Conservation (phyloP, 2,888 invertebrate species). For the Stomorhina lunata region DNA sequence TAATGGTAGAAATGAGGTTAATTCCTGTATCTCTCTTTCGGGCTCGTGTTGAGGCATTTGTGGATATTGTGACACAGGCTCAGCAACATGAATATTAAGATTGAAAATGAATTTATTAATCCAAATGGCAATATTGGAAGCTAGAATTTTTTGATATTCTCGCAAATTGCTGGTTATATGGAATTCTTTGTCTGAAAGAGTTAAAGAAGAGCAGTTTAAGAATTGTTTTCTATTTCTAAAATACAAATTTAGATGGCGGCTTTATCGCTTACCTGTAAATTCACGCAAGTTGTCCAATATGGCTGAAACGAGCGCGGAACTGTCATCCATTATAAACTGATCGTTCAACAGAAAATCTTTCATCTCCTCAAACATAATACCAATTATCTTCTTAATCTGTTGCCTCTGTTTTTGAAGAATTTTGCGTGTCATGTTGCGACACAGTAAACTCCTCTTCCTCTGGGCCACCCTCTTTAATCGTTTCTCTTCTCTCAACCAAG, state of each 20-base stretch:
- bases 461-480: constrained; percentile 71
- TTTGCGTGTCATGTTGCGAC: constrained; percentile 70
- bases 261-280: constrained; percentile 72
- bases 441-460: constrained; percentile 68
- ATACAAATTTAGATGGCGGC: too few relatives aligned
- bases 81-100: constrained; percentile 73
- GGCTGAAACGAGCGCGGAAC: constrained; percentile 71
- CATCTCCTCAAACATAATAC: constrained; percentile 76
- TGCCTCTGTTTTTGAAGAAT: constrained; percentile 71
- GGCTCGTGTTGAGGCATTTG: constrained; percentile 2
- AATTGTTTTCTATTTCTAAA: not conserved
- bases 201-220: not conserved
- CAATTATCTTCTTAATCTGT: constrained; percentile 74
- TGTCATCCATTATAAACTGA: constrained; percentile 74
- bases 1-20: constrained; percentile 73
- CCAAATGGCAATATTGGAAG: constrained; percentile 77
- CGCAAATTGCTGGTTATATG: constrained; percentile 73
- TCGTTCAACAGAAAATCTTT: constrained; percentile 76
- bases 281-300: constrained; percentile 73
- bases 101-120: constrained; percentile 77
- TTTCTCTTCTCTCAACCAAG: constrained; percentile 75
- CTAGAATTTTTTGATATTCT: constrained; percentile 74
- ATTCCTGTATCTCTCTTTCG: constrained; percentile 42
- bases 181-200: constrained; percentile 73
- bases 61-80: constrained; percentile 48